These are phyloP conservation scores for Colistium nudipinnis DNA, from an alignment of 2,113 vertebrate genomes.

Conservation along the genomic window DNA sequence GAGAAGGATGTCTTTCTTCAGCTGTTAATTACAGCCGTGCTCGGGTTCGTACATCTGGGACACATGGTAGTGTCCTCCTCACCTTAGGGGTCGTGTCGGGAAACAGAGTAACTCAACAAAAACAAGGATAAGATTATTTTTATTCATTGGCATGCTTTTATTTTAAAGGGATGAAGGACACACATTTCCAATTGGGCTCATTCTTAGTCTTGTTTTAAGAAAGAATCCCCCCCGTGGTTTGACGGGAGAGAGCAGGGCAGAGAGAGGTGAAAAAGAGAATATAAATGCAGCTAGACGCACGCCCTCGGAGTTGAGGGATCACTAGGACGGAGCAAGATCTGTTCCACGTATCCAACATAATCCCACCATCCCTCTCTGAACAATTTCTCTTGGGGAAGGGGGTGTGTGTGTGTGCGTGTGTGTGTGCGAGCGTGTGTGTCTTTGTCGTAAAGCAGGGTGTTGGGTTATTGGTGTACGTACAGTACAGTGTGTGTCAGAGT, in stretches of 20 bases:
- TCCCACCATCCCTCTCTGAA: conserved; percentile 47
- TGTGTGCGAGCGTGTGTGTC: conserved; percentile 20
- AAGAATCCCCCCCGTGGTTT: neutral
- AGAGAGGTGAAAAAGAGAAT: conserved; percentile 33
- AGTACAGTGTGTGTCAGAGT: conserved; percentile 19
- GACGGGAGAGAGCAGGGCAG: conserved; percentile 6
- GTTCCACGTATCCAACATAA: conserved; percentile 62
- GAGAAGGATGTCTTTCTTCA: conserved; percentile 22
- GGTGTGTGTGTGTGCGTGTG: conserved; percentile 29
- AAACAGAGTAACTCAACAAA: too few species aligned
- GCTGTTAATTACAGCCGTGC: conserved; percentile 10
- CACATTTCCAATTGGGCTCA: too few species aligned
- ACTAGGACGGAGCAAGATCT: conserved; percentile 56
- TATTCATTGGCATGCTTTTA: too few species aligned
- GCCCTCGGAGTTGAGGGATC: conserved; percentile 56
- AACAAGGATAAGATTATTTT: too few species aligned
- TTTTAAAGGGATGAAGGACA: too few species aligned
- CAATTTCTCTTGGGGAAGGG: conserved; percentile 34
- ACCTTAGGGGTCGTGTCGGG: too few species aligned
- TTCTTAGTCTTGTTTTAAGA: conserved; percentile 13
- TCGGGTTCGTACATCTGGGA: too few species aligned
- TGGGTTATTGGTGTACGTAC: conserved; percentile 9
- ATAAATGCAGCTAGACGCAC: conserved; percentile 47
- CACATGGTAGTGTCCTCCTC: too few species aligned
- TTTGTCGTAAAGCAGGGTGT: conserved; percentile 16